Evolutionary conservation across 2,888 invertebrate genomes (phyloP), one percentile per base, ranked within the genome.

Genomic region (Nysson spinosus): DNA sequence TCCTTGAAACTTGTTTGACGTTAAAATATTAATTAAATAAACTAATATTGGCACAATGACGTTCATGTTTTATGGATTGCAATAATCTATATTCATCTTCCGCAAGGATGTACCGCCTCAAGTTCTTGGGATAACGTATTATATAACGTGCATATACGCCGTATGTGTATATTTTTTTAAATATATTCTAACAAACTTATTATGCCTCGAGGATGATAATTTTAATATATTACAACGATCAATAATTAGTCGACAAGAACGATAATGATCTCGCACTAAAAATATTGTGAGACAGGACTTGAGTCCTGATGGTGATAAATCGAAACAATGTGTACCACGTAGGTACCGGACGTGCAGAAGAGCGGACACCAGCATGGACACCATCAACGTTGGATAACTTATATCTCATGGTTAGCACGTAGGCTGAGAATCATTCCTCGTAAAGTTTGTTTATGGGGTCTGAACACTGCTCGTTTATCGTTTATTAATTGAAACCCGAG

Each of bases 401-500:
- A 22, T 6, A 24, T 26, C 17, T 46, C 49, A 42, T 14, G 19
- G 28, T 22, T 46, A 32, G 43, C 54, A 72, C 60, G 75, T 72
- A 69, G 72, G 75, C 26, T 20, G 72, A 16, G 52, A 57, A 68
- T 56, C 55, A 66, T 72, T 70, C 60, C 64, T 67, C 68, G 72
- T 75, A 72, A 75, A 70, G 44, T 64, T 72, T 68, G 72, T 72
- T 75, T 76, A 75, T 70, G 44, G 57, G 47, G 14, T 47, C 46
- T 17, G 17, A 46, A 30, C 49, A 12, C 19, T 16, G 35, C 37
- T 56, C 61, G 52, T 72, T 66, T 73, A 69, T 72, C 43, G 69
- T 72, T 73, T 72, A 73, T 73, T 73, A 72, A 73, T 73, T 73
- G 73, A 73, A 72, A 73, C 55, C 37, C 19, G 52, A 66, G 63